Base-by-base conservation (phyloP, 2,797 vertebrate species). In the Hemibagrus guttatus region DNA sequence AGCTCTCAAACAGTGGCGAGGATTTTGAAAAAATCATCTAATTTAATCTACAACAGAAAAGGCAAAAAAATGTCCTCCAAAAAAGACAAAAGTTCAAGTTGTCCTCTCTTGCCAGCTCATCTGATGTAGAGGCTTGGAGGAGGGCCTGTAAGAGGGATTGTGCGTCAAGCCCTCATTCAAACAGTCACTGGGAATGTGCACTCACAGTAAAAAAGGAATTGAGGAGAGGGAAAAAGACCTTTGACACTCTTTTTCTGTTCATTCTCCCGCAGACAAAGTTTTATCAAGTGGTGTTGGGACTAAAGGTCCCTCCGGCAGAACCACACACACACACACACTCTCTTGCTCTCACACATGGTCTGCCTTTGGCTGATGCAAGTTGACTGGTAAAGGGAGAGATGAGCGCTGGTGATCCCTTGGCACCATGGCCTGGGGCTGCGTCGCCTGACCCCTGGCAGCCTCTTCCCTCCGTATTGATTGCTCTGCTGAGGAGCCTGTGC, bases 391-490 rank as follows among this genome's bases (percentile, higher is more conserved):
- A 92, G 90, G 91, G 92, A 93, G 90, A 92, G 91, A 93, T 89
- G 90, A 93, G 93, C 91, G 87, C 86, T 83, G 17, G 54, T 88
- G 92, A 92, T 96, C 95, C 95, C 95, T 92, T 91, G 93, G 94
- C 94, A 93, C 94, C 46, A 63, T 88, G 93, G 94, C 94, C 94
- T 91, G 93, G 93, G 95, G 95, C 95, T 68, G 93, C 93, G 87
- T 91, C 94, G 94, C 93, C 92, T 92, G 95, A 96, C 95, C 95
- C 94, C 95, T 95, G 94, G 95, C 95, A 90, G 94, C 94, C 94
- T 95, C 93, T 94, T 94, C 95, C 93, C 94, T 94, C 93, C 87
- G 88, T 95, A 96, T 96, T 94, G 95, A 96, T 96, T 96, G 95
- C 93, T 93, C 92, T 93, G 93, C 93, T 86, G 91, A 87, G 90